These are phyloP conservation scores for Myopa testacea DNA, from an alignment of 2,888 invertebrate species.

Conservation along the genomic window DNA sequence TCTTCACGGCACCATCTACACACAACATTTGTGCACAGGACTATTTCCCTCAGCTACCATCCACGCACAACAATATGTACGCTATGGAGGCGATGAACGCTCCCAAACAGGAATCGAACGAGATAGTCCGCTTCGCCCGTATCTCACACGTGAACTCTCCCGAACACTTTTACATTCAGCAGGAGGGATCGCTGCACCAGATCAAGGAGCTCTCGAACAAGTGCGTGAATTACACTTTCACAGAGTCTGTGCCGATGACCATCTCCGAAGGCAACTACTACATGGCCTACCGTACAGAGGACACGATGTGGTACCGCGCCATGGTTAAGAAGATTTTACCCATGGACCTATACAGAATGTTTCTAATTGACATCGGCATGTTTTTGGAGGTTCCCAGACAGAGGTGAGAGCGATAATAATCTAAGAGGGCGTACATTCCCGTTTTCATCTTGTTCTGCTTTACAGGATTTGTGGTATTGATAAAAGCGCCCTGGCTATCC, in stretches of 20 bases:
- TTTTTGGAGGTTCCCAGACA: conserved; percentile 69
- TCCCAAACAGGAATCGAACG: not conserved
- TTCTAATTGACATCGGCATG: conserved; percentile 76
- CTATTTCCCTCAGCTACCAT: too few species aligned
- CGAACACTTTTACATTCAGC: conserved; percentile 72
- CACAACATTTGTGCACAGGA: too few species aligned
- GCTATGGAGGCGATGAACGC: not conserved
- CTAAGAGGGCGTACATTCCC: not conserved
- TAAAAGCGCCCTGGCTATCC: conserved; percentile 66
- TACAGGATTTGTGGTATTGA: conserved; percentile 71
- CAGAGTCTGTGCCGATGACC: conserved; percentile 49
- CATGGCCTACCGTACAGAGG: conserved; percentile 71
- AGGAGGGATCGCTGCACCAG: conserved; percentile 35
- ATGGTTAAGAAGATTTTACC: conserved; percentile 59
- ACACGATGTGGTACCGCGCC: conserved; percentile 76
- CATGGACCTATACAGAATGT: conserved; percentile 70
- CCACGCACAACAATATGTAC: not conserved
- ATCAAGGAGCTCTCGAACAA: conserved; percentile 49
- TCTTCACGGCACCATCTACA: not conserved
- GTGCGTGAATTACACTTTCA: conserved; percentile 47
- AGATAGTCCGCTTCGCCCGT: conserved; percentile 44
- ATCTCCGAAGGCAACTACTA: conserved; percentile 72
- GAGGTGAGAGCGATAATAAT: conserved; percentile 66
- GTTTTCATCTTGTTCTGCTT: not conserved
- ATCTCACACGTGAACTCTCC: conserved; percentile 75